These are phyloP conservation scores for Tenrec ecaudatus DNA, from an alignment of 2,113 vertebrate species.

Conservation along the genomic window DNA sequence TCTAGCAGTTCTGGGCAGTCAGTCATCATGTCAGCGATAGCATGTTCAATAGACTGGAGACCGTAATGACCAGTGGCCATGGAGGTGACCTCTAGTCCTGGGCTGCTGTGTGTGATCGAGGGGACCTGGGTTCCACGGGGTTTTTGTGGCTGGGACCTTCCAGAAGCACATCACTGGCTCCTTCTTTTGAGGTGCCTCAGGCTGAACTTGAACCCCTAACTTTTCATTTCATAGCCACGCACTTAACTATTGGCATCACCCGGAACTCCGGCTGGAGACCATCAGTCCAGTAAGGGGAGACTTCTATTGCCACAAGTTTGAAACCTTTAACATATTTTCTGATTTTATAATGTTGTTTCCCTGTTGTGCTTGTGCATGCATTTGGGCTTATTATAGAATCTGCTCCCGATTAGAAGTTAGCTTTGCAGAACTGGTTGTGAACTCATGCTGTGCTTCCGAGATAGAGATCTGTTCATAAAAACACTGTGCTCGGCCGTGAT, in stretches of 20 bases:
- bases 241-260: neutral
- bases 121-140: neutral
- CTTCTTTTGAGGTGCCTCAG: neutral
- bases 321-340: neutral
- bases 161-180: neutral
- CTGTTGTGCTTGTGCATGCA: neutral
- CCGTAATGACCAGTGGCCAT: neutral
- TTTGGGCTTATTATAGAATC: neutral
- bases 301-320: neutral
- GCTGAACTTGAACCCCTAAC: neutral
- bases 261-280: neutral
- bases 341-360: neutral
- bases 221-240: neutral
- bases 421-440: accelerated
- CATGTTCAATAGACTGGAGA: neutral
- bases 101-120: neutral
- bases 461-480: neutral
- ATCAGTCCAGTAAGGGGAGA: neutral
- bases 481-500: too few relatives aligned
- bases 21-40: accelerated
- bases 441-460: neutral
- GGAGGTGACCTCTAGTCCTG: neutral
- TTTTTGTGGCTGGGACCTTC: neutral
- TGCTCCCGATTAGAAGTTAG: neutral
- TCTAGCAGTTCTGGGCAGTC: neutral